Base-by-base conservation (phyloP, 2,797 vertebrate species). In the Fringilla coelebs region DNA sequence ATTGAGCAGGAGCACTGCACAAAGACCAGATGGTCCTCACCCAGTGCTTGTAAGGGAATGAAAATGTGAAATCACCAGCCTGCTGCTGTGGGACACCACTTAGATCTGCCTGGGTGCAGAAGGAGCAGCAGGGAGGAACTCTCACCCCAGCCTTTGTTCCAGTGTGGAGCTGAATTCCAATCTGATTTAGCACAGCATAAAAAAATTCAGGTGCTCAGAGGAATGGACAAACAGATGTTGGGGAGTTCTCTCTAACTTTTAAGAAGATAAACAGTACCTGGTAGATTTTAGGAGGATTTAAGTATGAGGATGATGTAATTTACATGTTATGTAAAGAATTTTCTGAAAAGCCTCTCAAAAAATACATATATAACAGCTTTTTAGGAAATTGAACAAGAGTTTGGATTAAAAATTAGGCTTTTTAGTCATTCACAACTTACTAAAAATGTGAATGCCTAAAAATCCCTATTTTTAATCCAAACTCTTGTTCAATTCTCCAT, bases 21-120 rank as follows among this genome's bases (percentile, higher is more conserved):
- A 29, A 79, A 85, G 92, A 89, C 25, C 92, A 93, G 92, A 92
- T 95, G 92, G 81, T 79, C 63, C 70, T 90, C 94, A 82, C 81
- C 74, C 81, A 79, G 0, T 28, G 4, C 55, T 90, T 87, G 34
- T 6, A 20, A 76, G 34, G 74, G 91, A 89, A 92, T 87, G 48
- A 55, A 93, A 89, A 93, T 57, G 71, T 90, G 94, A 62, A 87
- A 94, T 89, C 86, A 60, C n/a, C 74, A 85, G 63, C 4, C 58
- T 86, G 62, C 76, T 96, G 92, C 92, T 94, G 61, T 45, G 79
- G 65, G 90, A 32, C 54, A 57, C 13, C 66, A 61, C 80, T 95
- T n/a, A 65, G 82, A 65, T 84, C 9, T 76, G 76, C 81, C 63
- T 89, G 38, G 8, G 51, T 60, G 82, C 82, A 70, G 85, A 8